A percentile compares a stretch with the other conserved stretches of the same genome.
phyloP scores from a whole-genome alignment of 2,113 vertebrate species.

The Etia nguti region DNA sequence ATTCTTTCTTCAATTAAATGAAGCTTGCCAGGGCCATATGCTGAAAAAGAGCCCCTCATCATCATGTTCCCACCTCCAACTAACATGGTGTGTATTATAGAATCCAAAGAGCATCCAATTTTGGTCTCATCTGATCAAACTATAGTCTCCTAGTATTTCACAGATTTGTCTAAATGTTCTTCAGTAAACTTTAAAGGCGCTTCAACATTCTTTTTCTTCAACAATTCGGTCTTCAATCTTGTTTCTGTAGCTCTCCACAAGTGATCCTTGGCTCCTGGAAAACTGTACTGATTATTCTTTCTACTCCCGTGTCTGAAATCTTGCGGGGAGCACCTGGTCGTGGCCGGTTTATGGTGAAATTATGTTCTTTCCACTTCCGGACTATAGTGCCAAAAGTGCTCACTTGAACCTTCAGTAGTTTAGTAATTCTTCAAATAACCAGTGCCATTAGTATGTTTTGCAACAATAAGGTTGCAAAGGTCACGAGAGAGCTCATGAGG shows the following conservation, averaged over 20 bases:
- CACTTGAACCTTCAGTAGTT: not conserved
- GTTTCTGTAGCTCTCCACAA: not conserved
- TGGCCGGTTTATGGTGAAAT: not conserved
- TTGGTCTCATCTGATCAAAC: not conserved
- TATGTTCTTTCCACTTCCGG: not conserved
- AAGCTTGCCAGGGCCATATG: not conserved
- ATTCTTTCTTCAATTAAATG: not conserved
- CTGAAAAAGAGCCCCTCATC: not conserved
- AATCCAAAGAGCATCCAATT: not conserved
- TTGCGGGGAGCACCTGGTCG: not conserved
- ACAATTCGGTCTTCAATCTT: not conserved
- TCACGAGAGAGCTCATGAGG: not conserved
- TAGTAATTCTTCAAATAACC: not conserved
- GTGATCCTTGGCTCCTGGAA: not conserved
- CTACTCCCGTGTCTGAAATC: not conserved
- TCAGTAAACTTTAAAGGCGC: not conserved
- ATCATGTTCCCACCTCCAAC: not conserved
- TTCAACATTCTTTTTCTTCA: not conserved
- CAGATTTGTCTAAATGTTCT: not conserved
- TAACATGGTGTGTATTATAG: not conserved
- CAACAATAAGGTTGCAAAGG: not conserved
- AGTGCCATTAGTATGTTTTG: not conserved
- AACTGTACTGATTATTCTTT: not conserved
- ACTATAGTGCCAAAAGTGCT: not conserved
- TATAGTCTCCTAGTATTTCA: not conserved